Evolutionary conservation across 2,113 vertebrate genomes (phyloP).

Genomic region (Aptenodytes forsteri): DNA sequence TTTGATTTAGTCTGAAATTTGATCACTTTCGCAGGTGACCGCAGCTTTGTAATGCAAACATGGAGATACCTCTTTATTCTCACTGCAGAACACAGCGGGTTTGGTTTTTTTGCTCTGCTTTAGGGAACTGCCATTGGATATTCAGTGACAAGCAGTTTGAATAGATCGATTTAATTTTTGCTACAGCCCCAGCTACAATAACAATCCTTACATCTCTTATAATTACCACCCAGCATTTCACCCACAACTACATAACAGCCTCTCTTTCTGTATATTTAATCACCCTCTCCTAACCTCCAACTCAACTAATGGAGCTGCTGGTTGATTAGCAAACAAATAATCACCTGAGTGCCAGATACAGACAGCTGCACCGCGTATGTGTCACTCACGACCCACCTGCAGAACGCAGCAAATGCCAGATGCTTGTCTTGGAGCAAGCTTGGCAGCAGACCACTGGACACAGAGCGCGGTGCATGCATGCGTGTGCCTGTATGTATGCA

Average conservation of each 20-base stretch:
- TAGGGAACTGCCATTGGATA: slow-evolving; percentile 38
- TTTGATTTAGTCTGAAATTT: slow-evolving; percentile 48
- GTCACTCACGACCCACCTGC: slow-evolving; percentile 12
- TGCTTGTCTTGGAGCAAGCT: neutral
- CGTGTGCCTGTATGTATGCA: too few relatives aligned
- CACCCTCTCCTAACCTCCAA: neutral
- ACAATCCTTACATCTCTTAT: neutral
- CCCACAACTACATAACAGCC: neutral
- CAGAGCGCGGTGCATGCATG: neutral
- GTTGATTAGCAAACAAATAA: slow-evolving; percentile 34
- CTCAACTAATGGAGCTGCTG: neutral
- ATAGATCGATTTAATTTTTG: slow-evolving; percentile 58
- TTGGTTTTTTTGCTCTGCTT: neutral
- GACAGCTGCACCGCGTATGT: neutral
- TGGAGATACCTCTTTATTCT: slow-evolving; percentile 1
- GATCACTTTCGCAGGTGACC: slow-evolving; percentile 31
- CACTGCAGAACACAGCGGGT: neutral
- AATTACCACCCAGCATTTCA: slow-evolving; percentile 31
- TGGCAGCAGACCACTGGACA: neutral
- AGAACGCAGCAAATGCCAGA: slow-evolving; percentile 31
- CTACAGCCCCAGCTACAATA: neutral
- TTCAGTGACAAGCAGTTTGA: slow-evolving; percentile 28
- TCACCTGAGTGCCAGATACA: slow-evolving; percentile 31
- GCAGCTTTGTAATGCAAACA: slow-evolving; percentile 35
- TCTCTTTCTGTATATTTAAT: slow-evolving; percentile 26